These are phyloP conservation scores for Poliocrania exsul DNA, from an alignment of 2,797 vertebrate genomes.

Conservation along the genomic window DNA sequence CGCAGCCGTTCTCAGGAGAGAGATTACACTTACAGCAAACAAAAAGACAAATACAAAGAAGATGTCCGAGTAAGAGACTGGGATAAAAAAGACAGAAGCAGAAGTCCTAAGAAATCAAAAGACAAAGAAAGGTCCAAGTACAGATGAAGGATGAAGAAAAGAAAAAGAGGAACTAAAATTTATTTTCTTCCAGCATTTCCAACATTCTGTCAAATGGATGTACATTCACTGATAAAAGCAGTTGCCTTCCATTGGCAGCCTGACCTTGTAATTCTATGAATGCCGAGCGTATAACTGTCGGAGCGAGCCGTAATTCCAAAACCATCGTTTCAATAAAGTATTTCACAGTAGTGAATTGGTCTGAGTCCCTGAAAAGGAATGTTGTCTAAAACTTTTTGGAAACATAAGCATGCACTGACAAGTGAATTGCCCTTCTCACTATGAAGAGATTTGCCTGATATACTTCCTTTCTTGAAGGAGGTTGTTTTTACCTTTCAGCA, in stretches of 20 bases:
- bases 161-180: background rate
- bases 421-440: background rate
- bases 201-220: background rate
- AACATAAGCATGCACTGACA: background rate
- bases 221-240: background rate
- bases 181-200: background rate
- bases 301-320: background rate
- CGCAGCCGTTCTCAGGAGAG: conserved; percentile 79
- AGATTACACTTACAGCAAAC: conserved; percentile 70
- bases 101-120: conserved; percentile 86
- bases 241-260: background rate
- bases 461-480: background rate
- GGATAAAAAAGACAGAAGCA: conserved; percentile 82
- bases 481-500: background rate
- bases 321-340: conserved; percentile 32
- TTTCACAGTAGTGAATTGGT: background rate
- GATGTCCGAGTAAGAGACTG: conserved; percentile 73
- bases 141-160: conserved; percentile 56
- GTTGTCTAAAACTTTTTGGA: background rate
- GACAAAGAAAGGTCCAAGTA: conserved; percentile 85
- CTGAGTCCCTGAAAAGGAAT: background rate
- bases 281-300: background rate
- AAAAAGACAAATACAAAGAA: conserved; percentile 68
- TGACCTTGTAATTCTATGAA: background rate
- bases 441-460: background rate